Base-by-base conservation (phyloP, 2,113 vertebrate genomes). In the Rhinolophus ferrumequinum region DNA sequence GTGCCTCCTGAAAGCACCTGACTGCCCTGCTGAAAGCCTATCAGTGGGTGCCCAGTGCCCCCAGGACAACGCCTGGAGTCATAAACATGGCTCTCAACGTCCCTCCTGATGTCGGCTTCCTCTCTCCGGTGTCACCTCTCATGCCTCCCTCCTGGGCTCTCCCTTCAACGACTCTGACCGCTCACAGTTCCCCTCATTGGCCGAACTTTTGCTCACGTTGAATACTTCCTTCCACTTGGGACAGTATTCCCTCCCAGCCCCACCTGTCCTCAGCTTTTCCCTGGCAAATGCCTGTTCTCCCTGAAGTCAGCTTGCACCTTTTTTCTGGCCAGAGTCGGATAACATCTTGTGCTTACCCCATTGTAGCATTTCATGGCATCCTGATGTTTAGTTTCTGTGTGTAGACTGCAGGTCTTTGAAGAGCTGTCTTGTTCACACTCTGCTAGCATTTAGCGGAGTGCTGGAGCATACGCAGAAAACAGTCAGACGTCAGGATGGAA, bases 201-300 rank as follows among this genome's bases (percentile, higher is more conserved):
- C n/a, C 3, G 0, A 12, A 47, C 24, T 28, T 30, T 13, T 16
- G 30, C 15, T 28, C 52, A 24, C 22, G 2, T 28, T 38, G 67
- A 70, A 16, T 16, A 44, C 3, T 66, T 30, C 24, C 75, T 38
- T 47, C 33, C 54, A 0, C 81, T 28, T 33, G 35, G 54, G 76
- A 14, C 67, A 6, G 4, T 0, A 0, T n/a, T 26, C 26, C 35
- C 2, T 35, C 41, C 38, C 72, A 33, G 2, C n/a, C 52, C 58
- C 22, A 0, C 33, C 56, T 4, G 0, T 11, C 9, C 33, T 50
- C 73, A 9, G 56, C 38, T 35, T 33, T 6, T 13, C 26, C 19
- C 24, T 33, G 44, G 8, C 30, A 14, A 14, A 62, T 28, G 7
- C 41, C 19, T 21, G 18, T 6, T 44, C 0, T 67, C 77, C 60